Evolutionary conservation across 2,113 vertebrate species (phyloP).

Genomic region (Rhizomys pruinosus): DNA sequence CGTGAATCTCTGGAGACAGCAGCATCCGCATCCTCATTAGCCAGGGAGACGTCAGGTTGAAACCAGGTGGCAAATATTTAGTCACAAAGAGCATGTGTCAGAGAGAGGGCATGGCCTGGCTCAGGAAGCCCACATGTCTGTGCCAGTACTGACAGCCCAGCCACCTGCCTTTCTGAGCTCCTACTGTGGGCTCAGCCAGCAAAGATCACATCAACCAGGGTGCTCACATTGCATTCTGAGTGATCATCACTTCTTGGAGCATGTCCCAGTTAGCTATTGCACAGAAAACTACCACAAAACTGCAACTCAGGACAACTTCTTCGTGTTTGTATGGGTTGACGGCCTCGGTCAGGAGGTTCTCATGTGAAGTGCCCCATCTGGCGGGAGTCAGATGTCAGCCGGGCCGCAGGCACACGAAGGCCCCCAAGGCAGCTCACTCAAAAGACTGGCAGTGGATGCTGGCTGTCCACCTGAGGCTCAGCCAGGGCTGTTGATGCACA

Average conservation of each 20-base stretch:
- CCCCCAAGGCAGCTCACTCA: background rate
- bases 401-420: background rate
- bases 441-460: background rate
- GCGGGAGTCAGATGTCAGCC: background rate
- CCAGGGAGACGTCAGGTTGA: conserved; percentile 58
- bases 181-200: background rate
- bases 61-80: conserved; percentile 67
- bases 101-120: background rate
- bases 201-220: background rate
- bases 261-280: background rate
- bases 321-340: background rate
- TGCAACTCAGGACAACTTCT: conserved; percentile 1
- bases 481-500: background rate
- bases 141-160: background rate
- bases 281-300: conserved; percentile 15
- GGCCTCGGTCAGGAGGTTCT: background rate
- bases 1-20: conserved; percentile 67
- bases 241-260: background rate
- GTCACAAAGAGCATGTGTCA: background rate
- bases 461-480: background rate
- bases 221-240: background rate
- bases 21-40: background rate
- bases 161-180: background rate
- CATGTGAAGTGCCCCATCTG: background rate
- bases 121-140: background rate